Percentiles rank a stretch among this genome's conserved stretches.
These are phyloP conservation scores for Lithodes maja DNA, from an alignment of 2,888 invertebrate species.

Conservation along the genomic window DNA sequence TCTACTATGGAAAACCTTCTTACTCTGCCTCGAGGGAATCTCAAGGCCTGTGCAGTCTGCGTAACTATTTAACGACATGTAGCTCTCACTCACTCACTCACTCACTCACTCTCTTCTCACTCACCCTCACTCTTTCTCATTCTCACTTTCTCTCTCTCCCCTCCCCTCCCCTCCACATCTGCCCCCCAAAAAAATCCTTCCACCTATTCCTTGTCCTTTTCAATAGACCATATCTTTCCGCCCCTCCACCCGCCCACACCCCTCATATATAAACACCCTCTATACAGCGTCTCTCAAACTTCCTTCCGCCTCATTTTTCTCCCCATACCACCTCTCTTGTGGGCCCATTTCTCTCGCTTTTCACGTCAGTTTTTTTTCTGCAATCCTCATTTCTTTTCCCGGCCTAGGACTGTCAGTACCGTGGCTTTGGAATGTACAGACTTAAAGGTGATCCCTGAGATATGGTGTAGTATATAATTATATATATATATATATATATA, in stretches of 20 bases:
- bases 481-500: too few species aligned
- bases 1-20: too few species aligned
- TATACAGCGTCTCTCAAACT: not conserved
- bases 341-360: not conserved
- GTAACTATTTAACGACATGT: too few species aligned
- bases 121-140: not conserved
- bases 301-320: slow-evolving; percentile 1
- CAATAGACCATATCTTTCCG: not conserved
- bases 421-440: not conserved
- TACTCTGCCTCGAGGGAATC: too few species aligned
- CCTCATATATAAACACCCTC: not conserved
- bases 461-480: too few species aligned
- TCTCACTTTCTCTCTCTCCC: not conserved
- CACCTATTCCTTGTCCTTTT: not conserved
- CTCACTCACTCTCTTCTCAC: not conserved
- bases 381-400: not conserved
- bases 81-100: not conserved
- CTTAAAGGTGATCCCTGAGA: too few species aligned
- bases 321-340: not conserved
- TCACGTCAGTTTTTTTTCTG: not conserved
- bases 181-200: not conserved
- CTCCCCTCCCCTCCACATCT: not conserved
- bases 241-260: not conserved
- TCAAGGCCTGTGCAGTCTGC: too few species aligned
- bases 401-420: not conserved